Evolutionary conservation across 1,140 invertebrate species (phyloP).

Genomic region (Euborellia annulipes): DNA sequence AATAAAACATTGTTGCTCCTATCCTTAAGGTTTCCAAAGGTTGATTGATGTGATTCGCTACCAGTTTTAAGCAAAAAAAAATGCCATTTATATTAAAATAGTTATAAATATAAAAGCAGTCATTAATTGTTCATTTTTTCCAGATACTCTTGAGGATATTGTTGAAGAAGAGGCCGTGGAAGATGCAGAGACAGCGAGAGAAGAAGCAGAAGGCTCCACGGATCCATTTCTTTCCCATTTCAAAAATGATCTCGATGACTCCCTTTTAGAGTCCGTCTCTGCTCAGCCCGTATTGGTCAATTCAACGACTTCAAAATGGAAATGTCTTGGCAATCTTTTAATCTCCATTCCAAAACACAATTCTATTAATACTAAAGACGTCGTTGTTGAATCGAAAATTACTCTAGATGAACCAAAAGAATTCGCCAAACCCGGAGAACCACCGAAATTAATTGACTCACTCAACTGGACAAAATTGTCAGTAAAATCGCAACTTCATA

Average conservation of each 20-base stretch:
- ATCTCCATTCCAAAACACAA: conserved; percentile 39
- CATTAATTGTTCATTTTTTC: no score
- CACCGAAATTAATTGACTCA: conserved; percentile 30
- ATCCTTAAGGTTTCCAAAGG: no score
- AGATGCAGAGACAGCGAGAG: conserved; percentile 22
- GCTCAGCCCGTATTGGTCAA: conserved; percentile 25
- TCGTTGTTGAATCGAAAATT: conserved; percentile 23
- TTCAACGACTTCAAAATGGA: conserved; percentile 33
- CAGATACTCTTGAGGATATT: no score
- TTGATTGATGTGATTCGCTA: no score
- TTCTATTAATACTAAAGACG: conserved; percentile 21
- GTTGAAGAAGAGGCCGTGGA: conserved; percentile 25
- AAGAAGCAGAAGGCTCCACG: conserved; percentile 25
- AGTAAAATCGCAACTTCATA: conserved; percentile 27
- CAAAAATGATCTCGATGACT: conserved; percentile 40
- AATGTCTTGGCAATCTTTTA: conserved; percentile 36
- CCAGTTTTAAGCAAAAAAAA: no score
- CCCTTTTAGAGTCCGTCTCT: conserved; percentile 36
- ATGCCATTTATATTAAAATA: conserved; percentile 1
- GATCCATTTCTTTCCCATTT: conserved; percentile 52
- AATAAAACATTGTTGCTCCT: no score
- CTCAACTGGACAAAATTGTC: conserved; percentile 36
- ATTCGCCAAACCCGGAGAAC: conserved; percentile 33
- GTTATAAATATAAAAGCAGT: conserved; percentile 15
- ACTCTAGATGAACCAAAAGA: conserved; percentile 36